These are phyloP conservation scores for Phylloscopus trochilus DNA, from an alignment of 2,113 vertebrate species.

Conservation along the genomic window DNA sequence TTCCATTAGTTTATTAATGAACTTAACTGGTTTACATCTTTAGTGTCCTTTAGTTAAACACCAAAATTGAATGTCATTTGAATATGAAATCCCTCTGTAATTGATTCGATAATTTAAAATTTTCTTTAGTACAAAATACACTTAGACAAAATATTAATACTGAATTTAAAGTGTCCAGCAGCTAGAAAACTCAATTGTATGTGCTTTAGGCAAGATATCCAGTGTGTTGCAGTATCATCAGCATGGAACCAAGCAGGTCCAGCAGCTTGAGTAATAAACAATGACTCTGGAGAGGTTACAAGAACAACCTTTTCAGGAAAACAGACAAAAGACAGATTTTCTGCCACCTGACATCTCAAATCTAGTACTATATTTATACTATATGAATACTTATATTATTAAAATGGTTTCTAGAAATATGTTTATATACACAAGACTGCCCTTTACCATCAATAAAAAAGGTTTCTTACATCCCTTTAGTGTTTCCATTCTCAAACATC, in stretches of 20 bases:
- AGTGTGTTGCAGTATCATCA: not conserved
- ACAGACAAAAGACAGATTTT: not conserved
- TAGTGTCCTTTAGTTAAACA: not conserved
- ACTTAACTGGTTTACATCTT: not conserved
- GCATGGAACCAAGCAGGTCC: not conserved
- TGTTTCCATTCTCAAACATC: not conserved
- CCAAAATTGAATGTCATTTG: not conserved
- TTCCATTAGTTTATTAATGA: not conserved
- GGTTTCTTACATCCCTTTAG: not conserved
- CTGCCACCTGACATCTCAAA: not conserved
- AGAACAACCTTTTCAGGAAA: not conserved
- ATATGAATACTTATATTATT: not conserved
- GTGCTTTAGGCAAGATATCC: not conserved
- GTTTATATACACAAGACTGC: not conserved
- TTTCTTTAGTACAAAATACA: not conserved
- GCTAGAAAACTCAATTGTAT: not conserved
- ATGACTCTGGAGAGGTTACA: not conserved
- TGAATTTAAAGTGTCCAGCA: not conserved
- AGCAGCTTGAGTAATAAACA: not conserved
- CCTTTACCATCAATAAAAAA: not conserved
- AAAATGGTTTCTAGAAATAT: not conserved
- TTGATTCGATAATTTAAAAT: not conserved
- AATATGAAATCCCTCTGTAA: not conserved
- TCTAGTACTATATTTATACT: not conserved
- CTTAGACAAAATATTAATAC: not conserved